Base-by-base conservation (phyloP, 2,797 vertebrate species). In the Aselliscus stoliczkanus region DNA sequence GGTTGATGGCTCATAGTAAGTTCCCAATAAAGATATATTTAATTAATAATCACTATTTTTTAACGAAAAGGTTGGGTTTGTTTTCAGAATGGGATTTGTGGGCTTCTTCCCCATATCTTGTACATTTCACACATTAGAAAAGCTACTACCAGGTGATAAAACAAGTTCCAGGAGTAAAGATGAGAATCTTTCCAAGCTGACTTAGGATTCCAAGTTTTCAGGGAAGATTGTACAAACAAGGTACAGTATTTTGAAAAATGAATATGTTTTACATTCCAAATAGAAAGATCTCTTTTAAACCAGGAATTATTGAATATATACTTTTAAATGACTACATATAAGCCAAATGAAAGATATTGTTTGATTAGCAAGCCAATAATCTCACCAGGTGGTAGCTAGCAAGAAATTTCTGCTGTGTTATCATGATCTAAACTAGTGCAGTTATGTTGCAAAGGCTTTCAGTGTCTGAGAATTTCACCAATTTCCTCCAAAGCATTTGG, bases 211-310 rank as follows among this genome's bases (percentile, higher is more conserved):
- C 5, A 64, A 52, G 25, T 62, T 93, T 92, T 60, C 64, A 62
- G 23, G 81, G 65, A 64, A 88, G 52, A 93, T 84, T 37, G 17
- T 62, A 52, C 25, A 95, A 29, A 90, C 83, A 64, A 65, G 44
- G n/a, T 52, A 47, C 23, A 58, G 21, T 90, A 60, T 83, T 94
- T 86, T 95, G 82, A 88, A 95, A 90, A 80, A 60, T 50, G 18
- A 88, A 25, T 84, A 20, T 82, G 58, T 94, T 89, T 86, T 50
- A 76, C 31, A 92, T 84, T 44, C 31, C 31, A 93, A 87, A 81
- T 60, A 91, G 88, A 77, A 96, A 87, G 21, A 52, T 94, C 77
- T 93, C 64, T 52, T 92, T 84, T 83, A 87, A 97, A 27, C n/a
- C 37, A 69, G 27, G 80, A 34, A 56, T 62, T 76, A 90, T 87